Evolutionary conservation across 2,113 vertebrate species (phyloP), one percentile per base, ranked within the genome.

Genomic region (Zootoca vivipara): DNA sequence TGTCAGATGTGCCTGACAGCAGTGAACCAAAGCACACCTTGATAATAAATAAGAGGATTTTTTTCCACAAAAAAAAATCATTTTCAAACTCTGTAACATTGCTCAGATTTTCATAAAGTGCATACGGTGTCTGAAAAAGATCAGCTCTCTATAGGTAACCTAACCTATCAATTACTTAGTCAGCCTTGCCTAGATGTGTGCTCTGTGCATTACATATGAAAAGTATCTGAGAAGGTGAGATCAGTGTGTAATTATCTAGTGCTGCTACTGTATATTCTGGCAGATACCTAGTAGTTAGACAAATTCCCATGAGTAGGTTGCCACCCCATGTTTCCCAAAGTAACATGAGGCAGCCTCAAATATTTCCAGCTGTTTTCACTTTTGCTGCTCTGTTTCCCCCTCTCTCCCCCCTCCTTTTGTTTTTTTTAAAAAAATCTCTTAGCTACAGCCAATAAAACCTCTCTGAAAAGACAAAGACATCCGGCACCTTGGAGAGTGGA

Each of bases 351-450:
- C 22, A 64, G 24, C 20, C 89, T 90, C 6, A 1, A 24, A 13
- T 88, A 69, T 72, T 78, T 72, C 16, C 83, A 85, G 64, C 3
- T 85, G 15, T 90, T 94, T 93, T 87, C 70, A 58, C 40, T 89
- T 81, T 70, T 38, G 85, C 20, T 28, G 3, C 80, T 90, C 90
- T 80, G 84, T 28, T 2, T n/a, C 3, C 83, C 24, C 86, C 87
- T 84, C 16, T 67, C 35, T 13, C 35, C 30, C 28, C 26, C 5
- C 33, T 15, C 35, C 12, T 24, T 35, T 16, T 22, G 3, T 24
- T 38, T 38, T 65, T 40, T 9, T 46, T n/a, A 52, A 52, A 74
- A 20, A 5, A 8, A 33, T 91, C 30, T 92, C 64, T 5, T 64
- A 7, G 28, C 26, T 86, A n/a, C 16, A 82, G 16, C 24, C 65